These are phyloP conservation scores for Hirundichthys speculiger DNA, from an alignment of 2,113 vertebrate genomes.

Conservation along the genomic window DNA sequence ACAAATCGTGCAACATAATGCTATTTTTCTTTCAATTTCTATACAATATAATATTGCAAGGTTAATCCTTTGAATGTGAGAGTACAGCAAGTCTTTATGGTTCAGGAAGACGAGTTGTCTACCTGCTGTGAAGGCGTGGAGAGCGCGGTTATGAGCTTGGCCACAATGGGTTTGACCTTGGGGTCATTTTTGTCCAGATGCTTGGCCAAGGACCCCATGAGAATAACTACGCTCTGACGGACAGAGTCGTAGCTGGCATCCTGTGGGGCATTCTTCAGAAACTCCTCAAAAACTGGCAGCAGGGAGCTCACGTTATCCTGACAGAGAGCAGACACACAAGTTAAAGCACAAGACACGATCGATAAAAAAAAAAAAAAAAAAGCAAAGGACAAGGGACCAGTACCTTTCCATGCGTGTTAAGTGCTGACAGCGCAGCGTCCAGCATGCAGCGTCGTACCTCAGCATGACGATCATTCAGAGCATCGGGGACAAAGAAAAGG, in stretches of 20 bases:
- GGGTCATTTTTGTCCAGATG: slow-evolving; percentile 98
- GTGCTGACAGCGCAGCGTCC: slow-evolving; percentile 92
- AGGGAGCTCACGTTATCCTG: slow-evolving; percentile 96
- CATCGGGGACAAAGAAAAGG: slow-evolving; percentile 95
- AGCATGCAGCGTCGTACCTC: slow-evolving; percentile 97
- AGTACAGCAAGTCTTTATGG: too few relatives aligned
- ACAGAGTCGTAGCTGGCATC: slow-evolving; percentile 97
- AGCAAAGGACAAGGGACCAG: background rate
- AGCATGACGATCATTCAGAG: slow-evolving; percentile 93
- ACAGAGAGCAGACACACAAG: slow-evolving; percentile 8
- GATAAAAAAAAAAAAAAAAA: background rate
- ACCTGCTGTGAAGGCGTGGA: slow-evolving; percentile 98
- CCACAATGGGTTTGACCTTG: slow-evolving; percentile 97
- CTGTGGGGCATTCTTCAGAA: slow-evolving; percentile 93
- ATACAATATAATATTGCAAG: background rate
- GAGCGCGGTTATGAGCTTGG: slow-evolving; percentile 95
- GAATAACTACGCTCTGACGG: slow-evolving; percentile 96
- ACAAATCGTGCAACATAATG: background rate
- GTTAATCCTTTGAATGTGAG: background rate
- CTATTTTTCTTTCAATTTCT: background rate
- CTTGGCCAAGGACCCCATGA: slow-evolving; percentile 98
- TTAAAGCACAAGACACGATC: background rate
- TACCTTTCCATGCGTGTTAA: slow-evolving; percentile 98
- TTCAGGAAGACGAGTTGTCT: slow-evolving; percentile 1
- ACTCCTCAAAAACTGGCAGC: slow-evolving; percentile 97